phyloP scores from a whole-genome alignment of 2,113 vertebrate species.

The Pelmatolapia mariae region DNA sequence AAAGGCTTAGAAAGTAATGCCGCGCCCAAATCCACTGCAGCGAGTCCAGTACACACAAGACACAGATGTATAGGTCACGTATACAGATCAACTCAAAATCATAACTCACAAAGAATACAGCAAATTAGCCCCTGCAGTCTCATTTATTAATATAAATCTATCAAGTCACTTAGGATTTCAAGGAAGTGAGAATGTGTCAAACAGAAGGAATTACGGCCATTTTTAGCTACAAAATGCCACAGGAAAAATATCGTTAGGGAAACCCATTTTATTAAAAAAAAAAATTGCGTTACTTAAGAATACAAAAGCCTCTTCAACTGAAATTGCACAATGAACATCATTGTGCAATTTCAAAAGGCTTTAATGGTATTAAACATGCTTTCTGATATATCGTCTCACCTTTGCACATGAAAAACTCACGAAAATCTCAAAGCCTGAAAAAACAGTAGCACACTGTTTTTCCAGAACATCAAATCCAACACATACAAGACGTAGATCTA shows the following conservation, averaged over 20 bases:
- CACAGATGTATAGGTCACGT: not conserved
- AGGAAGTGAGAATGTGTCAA: not conserved
- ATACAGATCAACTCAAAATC: not conserved
- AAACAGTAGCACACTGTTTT: not conserved
- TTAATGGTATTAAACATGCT: not conserved
- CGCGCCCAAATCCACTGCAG: not conserved
- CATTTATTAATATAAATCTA: not conserved
- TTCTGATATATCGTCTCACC: not conserved
- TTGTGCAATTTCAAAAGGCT: not conserved
- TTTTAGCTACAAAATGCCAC: not conserved
- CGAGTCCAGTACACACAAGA: not conserved
- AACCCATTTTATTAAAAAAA: not conserved
- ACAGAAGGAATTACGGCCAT: not conserved
- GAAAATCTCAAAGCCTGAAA: not conserved
- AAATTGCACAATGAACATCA: not conserved
- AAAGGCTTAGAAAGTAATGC: not conserved
- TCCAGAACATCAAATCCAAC: not conserved
- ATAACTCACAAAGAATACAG: not conserved
- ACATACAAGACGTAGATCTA: not conserved
- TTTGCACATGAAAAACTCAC: not conserved
- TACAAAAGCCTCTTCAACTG: not conserved
- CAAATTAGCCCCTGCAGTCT: not conserved
- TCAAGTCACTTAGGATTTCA: not conserved
- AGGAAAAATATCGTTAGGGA: not conserved
- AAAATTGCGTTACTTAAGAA: not conserved